Conservation (phyloP, 30 jellyfish, hydroid and myxozoan species). For the Chrysaora quinquecirrha region DNA sequence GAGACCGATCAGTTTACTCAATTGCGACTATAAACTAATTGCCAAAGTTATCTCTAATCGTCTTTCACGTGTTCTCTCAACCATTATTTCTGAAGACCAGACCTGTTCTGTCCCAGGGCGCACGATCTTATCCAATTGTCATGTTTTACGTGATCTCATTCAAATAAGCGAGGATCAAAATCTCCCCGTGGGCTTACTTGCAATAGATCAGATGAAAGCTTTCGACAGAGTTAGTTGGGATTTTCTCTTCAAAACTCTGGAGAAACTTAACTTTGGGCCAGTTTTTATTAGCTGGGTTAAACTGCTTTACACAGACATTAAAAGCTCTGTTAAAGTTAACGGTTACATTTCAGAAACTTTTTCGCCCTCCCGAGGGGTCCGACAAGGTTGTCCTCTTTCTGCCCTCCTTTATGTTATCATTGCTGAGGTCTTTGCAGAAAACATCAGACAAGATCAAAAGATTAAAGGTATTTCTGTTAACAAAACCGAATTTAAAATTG, state of each 20-base stretch:
- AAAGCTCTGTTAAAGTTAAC: not conserved
- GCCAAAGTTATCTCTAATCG: slow-evolving; percentile 40
- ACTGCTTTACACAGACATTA: not conserved
- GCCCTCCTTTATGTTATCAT: not conserved
- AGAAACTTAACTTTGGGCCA: slow-evolving; percentile 17
- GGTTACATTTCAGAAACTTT: not conserved
- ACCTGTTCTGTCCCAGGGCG: slow-evolving; percentile 48
- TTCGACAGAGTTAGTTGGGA: slow-evolving; percentile 25
- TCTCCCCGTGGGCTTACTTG: not conserved
- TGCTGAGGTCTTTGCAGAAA: not conserved
- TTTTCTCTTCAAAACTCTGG: not conserved
- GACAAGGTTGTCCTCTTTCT: slow-evolving; percentile 34
- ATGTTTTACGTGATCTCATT: slow-evolving; percentile 2
- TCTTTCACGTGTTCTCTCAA: slow-evolving; percentile 6
- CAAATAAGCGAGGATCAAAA: slow-evolving; percentile 25
- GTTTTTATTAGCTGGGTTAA: slow-evolving; percentile 15
- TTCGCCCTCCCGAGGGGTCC: not conserved
- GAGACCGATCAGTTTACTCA: slow-evolving; percentile 49
- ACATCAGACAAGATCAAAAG: not conserved
- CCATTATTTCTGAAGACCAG: slow-evolving; percentile 23
- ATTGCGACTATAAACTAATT: slow-evolving; percentile 27
- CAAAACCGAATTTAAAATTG: slow-evolving; percentile 1
- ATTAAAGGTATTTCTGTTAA: slow-evolving; percentile 13
- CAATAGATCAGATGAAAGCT: slow-evolving; percentile 49
- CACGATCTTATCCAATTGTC: slow-evolving; percentile 18